Percentiles rank a stretch among this genome's conserved stretches.
These are phyloP conservation scores for Megaceryle alcyon DNA, from an alignment of 2,797 vertebrate species.

Conservation along the genomic window DNA sequence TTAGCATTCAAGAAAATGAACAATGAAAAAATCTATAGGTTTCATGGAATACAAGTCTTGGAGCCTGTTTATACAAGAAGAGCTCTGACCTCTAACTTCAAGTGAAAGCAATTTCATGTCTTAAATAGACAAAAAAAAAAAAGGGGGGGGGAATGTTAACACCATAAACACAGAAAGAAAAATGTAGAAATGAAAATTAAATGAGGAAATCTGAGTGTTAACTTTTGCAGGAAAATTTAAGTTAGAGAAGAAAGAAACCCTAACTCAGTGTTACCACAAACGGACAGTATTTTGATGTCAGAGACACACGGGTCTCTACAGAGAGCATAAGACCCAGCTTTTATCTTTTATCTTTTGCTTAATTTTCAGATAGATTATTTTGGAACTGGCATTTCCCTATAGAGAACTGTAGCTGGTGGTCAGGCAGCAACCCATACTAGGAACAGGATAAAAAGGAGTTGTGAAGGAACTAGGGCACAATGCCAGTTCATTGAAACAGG, in stretches of 20 bases:
- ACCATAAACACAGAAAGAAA: rapidly evolving
- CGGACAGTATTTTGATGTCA: neutral
- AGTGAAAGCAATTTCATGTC: neutral
- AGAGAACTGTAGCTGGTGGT: neutral
- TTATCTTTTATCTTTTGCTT: neutral
- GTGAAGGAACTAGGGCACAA: neutral
- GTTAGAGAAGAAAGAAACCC: neutral
- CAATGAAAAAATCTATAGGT: neutral
- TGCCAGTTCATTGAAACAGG: rapidly evolving
- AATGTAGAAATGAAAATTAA: neutral
- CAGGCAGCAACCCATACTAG: neutral
- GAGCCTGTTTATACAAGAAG: neutral
- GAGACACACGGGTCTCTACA: neutral
- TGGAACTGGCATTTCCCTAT: neutral
- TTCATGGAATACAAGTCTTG: neutral
- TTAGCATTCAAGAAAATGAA: neutral
- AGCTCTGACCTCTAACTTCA: neutral
- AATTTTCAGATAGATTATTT: neutral
- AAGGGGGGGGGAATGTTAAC: neutral
- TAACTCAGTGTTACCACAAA: neutral
- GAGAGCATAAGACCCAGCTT: neutral
- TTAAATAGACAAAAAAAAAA: neutral
- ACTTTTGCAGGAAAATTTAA: neutral
- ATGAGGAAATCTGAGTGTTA: neutral
- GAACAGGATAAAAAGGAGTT: neutral